Evolutionary conservation across 1,140 invertebrate species (phyloP).

Genomic region (Caenorhabditis brenneri): DNA sequence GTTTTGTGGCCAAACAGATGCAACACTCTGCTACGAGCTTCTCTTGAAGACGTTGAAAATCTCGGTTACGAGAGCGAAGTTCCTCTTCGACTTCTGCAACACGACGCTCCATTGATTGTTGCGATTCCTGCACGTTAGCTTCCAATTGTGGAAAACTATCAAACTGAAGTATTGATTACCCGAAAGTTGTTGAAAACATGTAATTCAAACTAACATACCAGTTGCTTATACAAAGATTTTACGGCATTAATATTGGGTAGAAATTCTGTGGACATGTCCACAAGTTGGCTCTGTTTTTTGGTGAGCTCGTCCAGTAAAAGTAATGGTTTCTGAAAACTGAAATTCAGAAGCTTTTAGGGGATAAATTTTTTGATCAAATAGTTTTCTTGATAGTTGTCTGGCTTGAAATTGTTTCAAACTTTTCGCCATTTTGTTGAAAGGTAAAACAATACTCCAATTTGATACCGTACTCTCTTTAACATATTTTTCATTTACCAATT

Average conservation of each 20-base stretch:
- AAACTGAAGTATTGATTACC: conserved; percentile 25
- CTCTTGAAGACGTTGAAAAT: conserved; percentile 33
- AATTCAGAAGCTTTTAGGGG: too few relatives aligned
- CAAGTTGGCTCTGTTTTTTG: conserved; percentile 18
- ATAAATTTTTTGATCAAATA: too few relatives aligned
- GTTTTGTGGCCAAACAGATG: conserved; percentile 41
- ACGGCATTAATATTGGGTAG: conserved; percentile 7
- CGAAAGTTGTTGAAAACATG: background rate
- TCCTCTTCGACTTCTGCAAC: conserved; percentile 17
- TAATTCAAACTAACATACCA: background rate
- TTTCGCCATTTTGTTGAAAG: too few relatives aligned
- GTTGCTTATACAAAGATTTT: conserved; percentile 10
- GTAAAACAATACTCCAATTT: too few relatives aligned
- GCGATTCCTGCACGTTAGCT: background rate
- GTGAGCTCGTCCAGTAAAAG: background rate
- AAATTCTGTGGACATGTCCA: conserved; percentile 6
- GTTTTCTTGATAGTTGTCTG: too few relatives aligned
- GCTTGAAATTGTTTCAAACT: too few relatives aligned
- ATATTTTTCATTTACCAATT: conserved; percentile 45
- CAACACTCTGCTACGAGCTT: conserved; percentile 40
- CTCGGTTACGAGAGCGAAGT: background rate
- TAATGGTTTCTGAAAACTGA: conserved; percentile 25
- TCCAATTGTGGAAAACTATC: conserved; percentile 40
- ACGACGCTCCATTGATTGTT: conserved; percentile 14
- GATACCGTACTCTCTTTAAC: too few relatives aligned